These are phyloP conservation scores for Hermetia illucens DNA, from an alignment of 1,140 invertebrate species.

Conservation along the genomic window DNA sequence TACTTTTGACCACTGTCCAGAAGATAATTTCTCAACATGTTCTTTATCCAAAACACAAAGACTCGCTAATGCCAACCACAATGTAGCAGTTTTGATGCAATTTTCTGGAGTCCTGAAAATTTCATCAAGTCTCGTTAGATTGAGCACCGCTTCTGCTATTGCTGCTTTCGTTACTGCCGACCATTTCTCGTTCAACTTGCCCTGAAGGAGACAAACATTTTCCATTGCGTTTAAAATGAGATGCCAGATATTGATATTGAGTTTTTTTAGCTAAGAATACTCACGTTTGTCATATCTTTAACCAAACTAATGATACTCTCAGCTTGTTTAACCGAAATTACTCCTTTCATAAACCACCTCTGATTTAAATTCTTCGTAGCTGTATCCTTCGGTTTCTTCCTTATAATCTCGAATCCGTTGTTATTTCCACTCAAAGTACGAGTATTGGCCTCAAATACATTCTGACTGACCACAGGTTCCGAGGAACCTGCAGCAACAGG, in stretches of 20 bases:
- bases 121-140: slow-evolving; percentile 70
- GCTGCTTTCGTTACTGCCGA: slow-evolving; percentile 73
- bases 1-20: slow-evolving; percentile 48
- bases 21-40: slow-evolving; percentile 73
- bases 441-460: not conserved
- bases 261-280: slow-evolving; percentile 14
- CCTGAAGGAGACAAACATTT: slow-evolving; percentile 39
- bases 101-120: slow-evolving; percentile 51
- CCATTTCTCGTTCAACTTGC: slow-evolving; percentile 76
- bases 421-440: slow-evolving; percentile 1
- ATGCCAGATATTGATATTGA: not conserved
- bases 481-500: not conserved
- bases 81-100: slow-evolving; percentile 65
- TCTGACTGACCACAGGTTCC: not conserved
- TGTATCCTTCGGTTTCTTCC: slow-evolving; percentile 4
- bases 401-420: not conserved
- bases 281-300: slow-evolving; percentile 82
- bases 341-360: slow-evolving; percentile 77
- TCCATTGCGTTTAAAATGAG: not conserved
- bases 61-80: slow-evolving; percentile 88
- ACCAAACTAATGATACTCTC: slow-evolving; percentile 78
- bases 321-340: slow-evolving; percentile 67
- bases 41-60: slow-evolving; percentile 84
- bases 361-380: slow-evolving; percentile 26
- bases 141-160: slow-evolving; percentile 80